A percentile compares a stretch with the other conserved stretches of the same genome.
These are phyloP conservation scores for Spheniscus mendiculus DNA, from an alignment of 2,113 vertebrate species.

Conservation along the genomic window DNA sequence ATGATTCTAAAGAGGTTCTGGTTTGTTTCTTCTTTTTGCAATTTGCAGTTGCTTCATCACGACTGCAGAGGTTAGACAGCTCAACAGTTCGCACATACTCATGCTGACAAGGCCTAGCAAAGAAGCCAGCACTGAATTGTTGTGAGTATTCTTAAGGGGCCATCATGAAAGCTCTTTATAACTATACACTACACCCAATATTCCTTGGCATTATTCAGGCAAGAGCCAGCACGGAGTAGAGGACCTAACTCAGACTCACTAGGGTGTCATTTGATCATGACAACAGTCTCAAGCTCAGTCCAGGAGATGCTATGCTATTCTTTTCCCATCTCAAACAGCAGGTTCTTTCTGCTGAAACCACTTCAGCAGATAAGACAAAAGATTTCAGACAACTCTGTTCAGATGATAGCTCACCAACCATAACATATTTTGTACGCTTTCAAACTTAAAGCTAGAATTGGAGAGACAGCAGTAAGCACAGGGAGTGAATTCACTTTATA, in stretches of 20 bases:
- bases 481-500: neutral
- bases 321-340: neutral
- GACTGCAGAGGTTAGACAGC: constrained; percentile 97
- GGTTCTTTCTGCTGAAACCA: neutral
- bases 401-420: neutral
- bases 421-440: neutral
- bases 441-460: neutral
- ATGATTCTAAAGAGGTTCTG: constrained; percentile 60
- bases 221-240: neutral
- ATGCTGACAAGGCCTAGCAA: constrained; percentile 92
- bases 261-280: neutral
- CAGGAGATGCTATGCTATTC: neutral
- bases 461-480: neutral
- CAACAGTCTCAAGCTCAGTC: neutral
- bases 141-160: constrained; percentile 82
- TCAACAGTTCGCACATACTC: constrained; percentile 99
- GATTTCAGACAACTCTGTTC: neutral
- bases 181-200: neutral
- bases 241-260: neutral
- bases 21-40: constrained; percentile 74
- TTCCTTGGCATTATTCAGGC: neutral
- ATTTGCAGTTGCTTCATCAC: constrained; percentile 88
- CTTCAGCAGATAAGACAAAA: neutral
- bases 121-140: constrained; percentile 82
- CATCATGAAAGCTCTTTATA: neutral